Conservation (phyloP, 1,140 invertebrate species). For the Cryptotermes secundus region DNA sequence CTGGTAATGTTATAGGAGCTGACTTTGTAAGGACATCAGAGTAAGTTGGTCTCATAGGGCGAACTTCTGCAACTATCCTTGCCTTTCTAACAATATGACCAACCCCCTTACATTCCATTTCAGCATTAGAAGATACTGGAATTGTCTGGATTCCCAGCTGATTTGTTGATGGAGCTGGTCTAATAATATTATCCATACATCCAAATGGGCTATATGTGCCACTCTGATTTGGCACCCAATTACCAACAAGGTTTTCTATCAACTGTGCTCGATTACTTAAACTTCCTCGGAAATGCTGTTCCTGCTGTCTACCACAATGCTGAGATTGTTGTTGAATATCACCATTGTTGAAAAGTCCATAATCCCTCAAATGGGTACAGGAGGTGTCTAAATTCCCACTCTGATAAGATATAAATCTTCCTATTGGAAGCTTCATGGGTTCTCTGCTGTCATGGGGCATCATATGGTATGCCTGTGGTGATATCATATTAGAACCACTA, state of each 20-base stretch:
- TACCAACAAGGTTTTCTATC: constrained; percentile 76
- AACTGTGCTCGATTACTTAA: constrained; percentile 46
- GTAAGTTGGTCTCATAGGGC: constrained; percentile 79
- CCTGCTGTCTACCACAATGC: neutral
- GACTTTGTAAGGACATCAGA: constrained; percentile 79
- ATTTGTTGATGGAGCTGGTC: constrained; percentile 25
- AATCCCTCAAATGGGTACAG: constrained; percentile 44
- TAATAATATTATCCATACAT: constrained; percentile 39
- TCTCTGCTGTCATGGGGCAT: constrained; percentile 23
- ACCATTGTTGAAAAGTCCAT: constrained; percentile 44
- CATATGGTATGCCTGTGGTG: constrained; percentile 30
- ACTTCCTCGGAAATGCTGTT: neutral
- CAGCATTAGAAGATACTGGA: neutral
- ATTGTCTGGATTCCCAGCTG: constrained; percentile 31
- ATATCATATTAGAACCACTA: constrained; percentile 41
- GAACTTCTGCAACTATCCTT: constrained; percentile 77
- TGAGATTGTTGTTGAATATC: constrained; percentile 25
- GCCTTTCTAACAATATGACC: constrained; percentile 52
- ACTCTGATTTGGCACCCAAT: constrained; percentile 76
- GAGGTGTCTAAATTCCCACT: constrained; percentile 18
- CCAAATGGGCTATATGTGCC: constrained; percentile 82
- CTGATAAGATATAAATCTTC: constrained; percentile 31
- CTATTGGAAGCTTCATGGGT: constrained; percentile 22
- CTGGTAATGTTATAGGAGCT: constrained; percentile 46
- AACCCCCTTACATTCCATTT: constrained; percentile 27